Conservation (phyloP, 2,797 vertebrate genomes). For the Pterois miles region DNA sequence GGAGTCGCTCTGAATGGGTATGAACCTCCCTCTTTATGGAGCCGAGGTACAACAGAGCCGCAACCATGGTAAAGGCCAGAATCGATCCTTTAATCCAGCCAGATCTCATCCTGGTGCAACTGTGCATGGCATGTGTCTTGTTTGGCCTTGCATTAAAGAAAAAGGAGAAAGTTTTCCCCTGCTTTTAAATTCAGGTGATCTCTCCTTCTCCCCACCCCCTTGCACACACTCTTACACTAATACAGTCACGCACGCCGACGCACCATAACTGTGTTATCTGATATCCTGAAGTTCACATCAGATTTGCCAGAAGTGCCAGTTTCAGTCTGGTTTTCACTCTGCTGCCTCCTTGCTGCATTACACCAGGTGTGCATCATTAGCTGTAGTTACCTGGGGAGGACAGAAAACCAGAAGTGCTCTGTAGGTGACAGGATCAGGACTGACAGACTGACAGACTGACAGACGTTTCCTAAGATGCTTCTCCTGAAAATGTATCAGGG, state of each 20-base stretch:
- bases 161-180: background rate
- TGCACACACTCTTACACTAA: background rate
- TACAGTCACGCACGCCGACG: rapidly evolving
- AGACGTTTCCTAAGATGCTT: background rate
- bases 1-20: slow-evolving; percentile 42
- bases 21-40: slow-evolving; percentile 55
- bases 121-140: background rate
- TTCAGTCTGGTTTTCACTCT: background rate
- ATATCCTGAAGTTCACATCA: background rate
- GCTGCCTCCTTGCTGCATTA: background rate
- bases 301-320: background rate
- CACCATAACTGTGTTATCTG: background rate
- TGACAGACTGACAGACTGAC: background rate
- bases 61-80: background rate
- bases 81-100: slow-evolving; percentile 32
- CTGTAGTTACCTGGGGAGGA: background rate
- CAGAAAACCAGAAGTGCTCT: slow-evolving; percentile 1
- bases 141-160: background rate
- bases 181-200: slow-evolving; percentile 18
- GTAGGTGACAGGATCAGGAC: background rate
- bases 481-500: no score
- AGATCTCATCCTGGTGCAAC: slow-evolving; percentile 55
- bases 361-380: slow-evolving; percentile 26
- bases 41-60: slow-evolving; percentile 44
- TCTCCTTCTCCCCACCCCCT: background rate